phyloP scores from a whole-genome alignment of 1,140 invertebrate species.

The Eriocheir sinensis region DNA sequence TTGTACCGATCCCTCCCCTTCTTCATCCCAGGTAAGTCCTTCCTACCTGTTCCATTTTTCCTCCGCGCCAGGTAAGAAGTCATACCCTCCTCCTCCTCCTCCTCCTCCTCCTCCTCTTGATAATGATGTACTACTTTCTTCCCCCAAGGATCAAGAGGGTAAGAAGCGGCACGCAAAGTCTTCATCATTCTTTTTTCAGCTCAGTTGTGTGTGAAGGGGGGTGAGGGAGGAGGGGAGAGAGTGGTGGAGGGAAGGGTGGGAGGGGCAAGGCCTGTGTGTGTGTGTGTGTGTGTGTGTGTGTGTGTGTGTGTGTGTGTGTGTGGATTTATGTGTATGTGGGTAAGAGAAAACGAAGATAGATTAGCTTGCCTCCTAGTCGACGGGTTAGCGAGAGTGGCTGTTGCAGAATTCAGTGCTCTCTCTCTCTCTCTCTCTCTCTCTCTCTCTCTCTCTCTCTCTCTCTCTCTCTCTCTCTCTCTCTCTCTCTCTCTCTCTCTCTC shows the following conservation, averaged over 20 bases:
- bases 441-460: slow-evolving; percentile 53
- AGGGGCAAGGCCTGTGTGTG: background rate
- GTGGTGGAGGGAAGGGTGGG: background rate
- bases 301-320: background rate
- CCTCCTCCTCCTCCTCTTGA: no score
- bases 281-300: background rate
- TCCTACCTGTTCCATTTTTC: no score
- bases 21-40: no score
- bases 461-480: slow-evolving; percentile 52
- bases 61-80: no score
- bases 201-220: background rate
- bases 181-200: no score
- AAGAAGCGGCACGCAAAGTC: no score
- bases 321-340: background rate
- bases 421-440: slow-evolving; percentile 45
- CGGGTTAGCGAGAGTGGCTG: background rate
- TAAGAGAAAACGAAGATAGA: background rate
- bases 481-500: slow-evolving; percentile 5
- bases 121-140: no score
- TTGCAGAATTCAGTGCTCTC: background rate
- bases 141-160: no score
- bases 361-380: background rate
- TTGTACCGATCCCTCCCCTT: no score
- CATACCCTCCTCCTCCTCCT: no score
- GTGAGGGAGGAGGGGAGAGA: background rate